These are phyloP conservation scores for Frankliniella fusca DNA, from an alignment of 2,888 invertebrate genomes.

Conservation along the genomic window DNA sequence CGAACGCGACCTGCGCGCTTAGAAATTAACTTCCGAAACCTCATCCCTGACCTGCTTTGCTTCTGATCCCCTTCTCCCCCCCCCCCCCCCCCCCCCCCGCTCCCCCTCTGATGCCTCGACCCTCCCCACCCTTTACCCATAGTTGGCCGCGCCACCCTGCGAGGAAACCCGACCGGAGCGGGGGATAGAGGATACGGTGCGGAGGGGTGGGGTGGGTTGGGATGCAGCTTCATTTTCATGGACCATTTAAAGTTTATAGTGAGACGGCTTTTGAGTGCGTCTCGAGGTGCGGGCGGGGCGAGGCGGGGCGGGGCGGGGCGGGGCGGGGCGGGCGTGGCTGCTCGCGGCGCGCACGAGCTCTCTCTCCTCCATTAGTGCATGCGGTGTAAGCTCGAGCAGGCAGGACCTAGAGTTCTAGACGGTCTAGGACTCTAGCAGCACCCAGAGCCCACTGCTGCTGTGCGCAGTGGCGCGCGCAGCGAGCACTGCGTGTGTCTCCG, in stretches of 20 bases:
- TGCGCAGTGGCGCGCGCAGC: too few species aligned
- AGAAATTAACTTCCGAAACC: neutral
- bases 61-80: neutral
- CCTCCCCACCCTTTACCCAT: neutral
- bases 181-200: too few species aligned
- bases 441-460: too few species aligned
- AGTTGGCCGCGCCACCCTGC: too few species aligned
- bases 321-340: neutral
- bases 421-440: too few species aligned
- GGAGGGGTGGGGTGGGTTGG: neutral
- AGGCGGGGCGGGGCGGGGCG: neutral
- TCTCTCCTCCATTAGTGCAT: too few species aligned
- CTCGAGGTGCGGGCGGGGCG: neutral
- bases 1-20: neutral
- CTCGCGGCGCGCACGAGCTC: too few species aligned
- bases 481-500: too few species aligned
- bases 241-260: slow-evolving; percentile 26
- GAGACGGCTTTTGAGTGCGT: slow-evolving; percentile 21
- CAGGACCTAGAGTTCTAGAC: too few species aligned
- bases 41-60: slow-evolving; percentile 7
- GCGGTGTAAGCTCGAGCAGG: too few species aligned
- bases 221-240: slow-evolving; percentile 22
- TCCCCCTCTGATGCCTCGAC: neutral
- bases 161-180: too few species aligned
- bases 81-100: neutral